These are phyloP conservation scores for Natator depressus DNA, from an alignment of 2,113 vertebrate genomes.

Conservation along the genomic window DNA sequence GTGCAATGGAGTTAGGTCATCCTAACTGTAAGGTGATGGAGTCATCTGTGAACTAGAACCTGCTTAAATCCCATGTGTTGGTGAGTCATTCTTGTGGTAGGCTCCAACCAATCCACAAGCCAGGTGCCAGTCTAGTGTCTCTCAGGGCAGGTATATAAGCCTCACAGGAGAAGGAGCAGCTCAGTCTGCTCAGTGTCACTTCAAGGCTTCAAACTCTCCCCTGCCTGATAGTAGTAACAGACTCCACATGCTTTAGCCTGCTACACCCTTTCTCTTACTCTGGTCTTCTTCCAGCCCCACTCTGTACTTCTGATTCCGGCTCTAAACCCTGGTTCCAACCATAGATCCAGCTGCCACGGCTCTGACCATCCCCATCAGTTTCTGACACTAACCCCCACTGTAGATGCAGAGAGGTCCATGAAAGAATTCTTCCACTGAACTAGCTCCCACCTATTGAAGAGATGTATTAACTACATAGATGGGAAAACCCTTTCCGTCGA, in stretches of 20 bases:
- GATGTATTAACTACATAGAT: neutral
- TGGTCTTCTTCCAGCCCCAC: neutral
- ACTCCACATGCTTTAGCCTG: neutral
- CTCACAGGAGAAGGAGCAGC: neutral
- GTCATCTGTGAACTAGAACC: neutral
- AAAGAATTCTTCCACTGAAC: neutral
- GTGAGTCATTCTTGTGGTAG: neutral
- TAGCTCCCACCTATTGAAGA: neutral
- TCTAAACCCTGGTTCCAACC: neutral
- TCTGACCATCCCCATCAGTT: neutral
- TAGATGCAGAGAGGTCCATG: neutral
- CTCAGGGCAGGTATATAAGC: neutral
- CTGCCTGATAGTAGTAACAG: neutral
- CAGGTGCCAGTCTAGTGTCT: no score
- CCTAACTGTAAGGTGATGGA: neutral
- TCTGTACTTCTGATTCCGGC: neutral
- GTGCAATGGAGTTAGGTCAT: neutral
- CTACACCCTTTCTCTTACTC: neutral
- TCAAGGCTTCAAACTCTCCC: no score
- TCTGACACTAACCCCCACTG: neutral
- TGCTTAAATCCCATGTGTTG: neutral
- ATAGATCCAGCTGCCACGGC: neutral
- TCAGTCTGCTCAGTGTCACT: neutral
- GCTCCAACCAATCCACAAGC: neutral
- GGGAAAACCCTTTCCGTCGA: neutral